Conservation (phyloP, 2,888 invertebrate genomes). For the Drosophila kanekoi region DNA sequence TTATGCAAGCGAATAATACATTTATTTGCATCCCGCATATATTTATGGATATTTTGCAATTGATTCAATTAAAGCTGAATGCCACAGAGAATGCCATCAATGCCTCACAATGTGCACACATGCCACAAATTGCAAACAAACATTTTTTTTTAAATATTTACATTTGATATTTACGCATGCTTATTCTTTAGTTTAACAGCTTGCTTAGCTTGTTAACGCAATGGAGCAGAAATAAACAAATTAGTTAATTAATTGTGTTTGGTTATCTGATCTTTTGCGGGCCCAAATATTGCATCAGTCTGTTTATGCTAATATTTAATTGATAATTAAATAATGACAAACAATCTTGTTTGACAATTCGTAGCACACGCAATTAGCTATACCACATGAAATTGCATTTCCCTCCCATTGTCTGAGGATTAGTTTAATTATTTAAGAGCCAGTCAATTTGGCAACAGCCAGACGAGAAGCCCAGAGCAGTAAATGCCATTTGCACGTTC, state of each 20-base stretch:
- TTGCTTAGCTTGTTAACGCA: too few species aligned
- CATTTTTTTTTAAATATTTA: conserved; percentile 9
- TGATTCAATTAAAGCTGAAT: conserved; percentile 21
- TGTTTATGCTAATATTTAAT: conserved; percentile 14
- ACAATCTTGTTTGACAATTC: conserved; percentile 25
- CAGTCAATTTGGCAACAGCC: conserved; percentile 25
- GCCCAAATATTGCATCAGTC: conserved; percentile 1
- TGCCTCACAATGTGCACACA: not conserved
- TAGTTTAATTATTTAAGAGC: conserved; percentile 56
- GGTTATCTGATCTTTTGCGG: not conserved
- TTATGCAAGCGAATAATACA: not conserved
- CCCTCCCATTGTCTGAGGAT: conserved; percentile 14
- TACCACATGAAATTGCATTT: conserved; percentile 20
- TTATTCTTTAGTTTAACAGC: not conserved
- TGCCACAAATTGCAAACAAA: conserved; percentile 37
- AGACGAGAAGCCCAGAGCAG: conserved; percentile 7
- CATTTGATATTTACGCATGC: conserved; percentile 13
- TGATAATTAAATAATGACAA: conserved; percentile 19
- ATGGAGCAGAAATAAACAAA: not conserved
- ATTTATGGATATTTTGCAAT: conserved; percentile 13
- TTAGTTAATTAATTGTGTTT: not conserved
- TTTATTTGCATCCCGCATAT: not conserved
- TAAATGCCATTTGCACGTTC: not conserved
- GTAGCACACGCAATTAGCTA: conserved; percentile 1
- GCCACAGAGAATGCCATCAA: too few species aligned